A percentile compares a stretch with the other conserved stretches of the same genome.
phyloP scores from a whole-genome alignment of 2,113 vertebrate species.

The Nipponia nippon region DNA sequence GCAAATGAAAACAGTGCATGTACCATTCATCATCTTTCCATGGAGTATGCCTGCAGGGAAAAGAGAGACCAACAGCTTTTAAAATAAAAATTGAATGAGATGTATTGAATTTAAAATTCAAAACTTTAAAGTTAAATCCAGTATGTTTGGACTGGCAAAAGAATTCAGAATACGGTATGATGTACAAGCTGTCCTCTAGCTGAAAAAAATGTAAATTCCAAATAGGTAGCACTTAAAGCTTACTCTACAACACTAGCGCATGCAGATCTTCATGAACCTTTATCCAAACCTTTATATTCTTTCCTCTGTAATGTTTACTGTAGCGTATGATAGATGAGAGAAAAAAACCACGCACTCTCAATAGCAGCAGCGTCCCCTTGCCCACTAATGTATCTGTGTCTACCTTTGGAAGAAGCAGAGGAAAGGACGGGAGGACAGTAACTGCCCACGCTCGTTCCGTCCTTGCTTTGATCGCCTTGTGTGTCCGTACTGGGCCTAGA shows the following conservation, averaged over 20 bases:
- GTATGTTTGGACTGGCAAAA: neutral
- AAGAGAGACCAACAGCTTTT: constrained; percentile 15
- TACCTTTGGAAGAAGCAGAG: neutral
- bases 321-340: rapidly evolving
- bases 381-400: neutral
- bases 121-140: neutral
- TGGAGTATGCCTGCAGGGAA: constrained; percentile 2
- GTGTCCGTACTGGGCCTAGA: neutral
- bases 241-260: neutral
- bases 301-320: neutral
- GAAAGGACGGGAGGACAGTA: neutral
- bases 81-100: neutral
- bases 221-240: neutral
- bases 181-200: neutral
- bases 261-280: neutral
- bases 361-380: neutral
- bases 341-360: neutral
- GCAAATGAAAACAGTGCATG: constrained; percentile 60
- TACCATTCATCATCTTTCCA: constrained; percentile 14
- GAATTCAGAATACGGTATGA: neutral
- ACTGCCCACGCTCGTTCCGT: neutral
- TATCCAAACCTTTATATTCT: neutral
- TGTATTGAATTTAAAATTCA: neutral
- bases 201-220: neutral
- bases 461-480: neutral